Conservation (phyloP, 2,113 vertebrate genomes). For the Panthera tigris region DNA sequence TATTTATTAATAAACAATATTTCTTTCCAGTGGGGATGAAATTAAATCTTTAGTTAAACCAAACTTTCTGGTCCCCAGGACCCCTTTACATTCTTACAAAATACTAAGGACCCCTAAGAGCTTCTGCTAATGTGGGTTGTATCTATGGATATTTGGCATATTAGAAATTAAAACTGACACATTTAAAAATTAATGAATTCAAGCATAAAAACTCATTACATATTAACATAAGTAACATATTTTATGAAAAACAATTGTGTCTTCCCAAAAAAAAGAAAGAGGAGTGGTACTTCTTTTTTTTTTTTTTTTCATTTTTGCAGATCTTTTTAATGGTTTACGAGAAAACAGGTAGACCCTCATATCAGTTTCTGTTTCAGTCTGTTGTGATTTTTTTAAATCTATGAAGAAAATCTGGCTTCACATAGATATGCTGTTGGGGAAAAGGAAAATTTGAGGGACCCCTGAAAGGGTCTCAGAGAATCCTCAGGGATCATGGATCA, state of each 20-base stretch:
- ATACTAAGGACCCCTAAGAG: neutral
- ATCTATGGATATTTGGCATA: neutral
- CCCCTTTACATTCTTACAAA: neutral
- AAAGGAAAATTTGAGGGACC: neutral
- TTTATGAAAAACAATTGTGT: neutral
- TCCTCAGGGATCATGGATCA: neutral
- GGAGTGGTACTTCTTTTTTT: neutral
- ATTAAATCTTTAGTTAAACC: neutral
- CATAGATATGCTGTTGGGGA: neutral
- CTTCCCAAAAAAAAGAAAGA: neutral
- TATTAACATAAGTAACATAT: neutral
- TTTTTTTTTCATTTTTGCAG: neutral
- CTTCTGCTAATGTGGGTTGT: neutral
- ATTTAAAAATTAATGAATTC: slow-evolving; percentile 12
- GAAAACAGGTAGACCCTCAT: neutral
- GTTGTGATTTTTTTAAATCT: neutral
- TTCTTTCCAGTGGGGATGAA: neutral
- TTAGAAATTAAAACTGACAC: slow-evolving; percentile 17
- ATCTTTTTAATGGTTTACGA: neutral
- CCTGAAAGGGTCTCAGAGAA: neutral
- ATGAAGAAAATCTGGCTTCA: neutral
- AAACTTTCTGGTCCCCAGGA: neutral
- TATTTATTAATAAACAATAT: neutral
- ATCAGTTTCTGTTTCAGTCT: neutral
- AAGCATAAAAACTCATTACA: neutral